Evolutionary conservation across 2,888 invertebrate genomes (phyloP).

Genomic region (Xylota sylvarum): DNA sequence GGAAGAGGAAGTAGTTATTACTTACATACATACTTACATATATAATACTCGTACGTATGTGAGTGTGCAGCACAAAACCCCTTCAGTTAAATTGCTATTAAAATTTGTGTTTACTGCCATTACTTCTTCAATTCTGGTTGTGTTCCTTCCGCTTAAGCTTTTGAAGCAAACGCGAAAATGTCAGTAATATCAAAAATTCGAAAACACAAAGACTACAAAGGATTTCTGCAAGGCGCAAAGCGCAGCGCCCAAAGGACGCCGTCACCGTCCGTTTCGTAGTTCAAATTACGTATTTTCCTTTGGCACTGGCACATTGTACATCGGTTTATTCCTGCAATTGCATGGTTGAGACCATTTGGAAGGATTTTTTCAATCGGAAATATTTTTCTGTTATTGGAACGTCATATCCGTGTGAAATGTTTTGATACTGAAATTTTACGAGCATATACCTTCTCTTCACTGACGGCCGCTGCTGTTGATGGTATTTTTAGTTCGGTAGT

Average conservation of each 20-base stretch:
- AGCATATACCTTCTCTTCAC: background rate
- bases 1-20: too few species aligned
- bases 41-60: too few species aligned
- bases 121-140: background rate
- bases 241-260: conserved; percentile 10
- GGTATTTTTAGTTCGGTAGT: conserved; percentile 1
- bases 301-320: conserved; percentile 25
- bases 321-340: conserved; percentile 43
- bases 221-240: conserved; percentile 16
- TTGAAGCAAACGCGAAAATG: background rate
- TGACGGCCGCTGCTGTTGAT: conserved; percentile 14
- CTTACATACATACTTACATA: too few species aligned
- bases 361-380: conserved; percentile 63
- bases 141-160: background rate
- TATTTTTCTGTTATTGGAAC: conserved; percentile 51
- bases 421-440: conserved; percentile 43
- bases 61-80: too few species aligned
- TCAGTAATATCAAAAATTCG: conserved; percentile 14
- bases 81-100: background rate
- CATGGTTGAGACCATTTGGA: conserved; percentile 52
- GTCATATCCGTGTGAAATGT: conserved; percentile 59
- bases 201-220: conserved; percentile 34
- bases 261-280: background rate
- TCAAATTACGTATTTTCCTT: conserved; percentile 29
- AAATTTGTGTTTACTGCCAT: background rate